These are phyloP conservation scores for Ceratoteleas bidentatus DNA, from an alignment of 1,140 invertebrate species.

Conservation along the genomic window DNA sequence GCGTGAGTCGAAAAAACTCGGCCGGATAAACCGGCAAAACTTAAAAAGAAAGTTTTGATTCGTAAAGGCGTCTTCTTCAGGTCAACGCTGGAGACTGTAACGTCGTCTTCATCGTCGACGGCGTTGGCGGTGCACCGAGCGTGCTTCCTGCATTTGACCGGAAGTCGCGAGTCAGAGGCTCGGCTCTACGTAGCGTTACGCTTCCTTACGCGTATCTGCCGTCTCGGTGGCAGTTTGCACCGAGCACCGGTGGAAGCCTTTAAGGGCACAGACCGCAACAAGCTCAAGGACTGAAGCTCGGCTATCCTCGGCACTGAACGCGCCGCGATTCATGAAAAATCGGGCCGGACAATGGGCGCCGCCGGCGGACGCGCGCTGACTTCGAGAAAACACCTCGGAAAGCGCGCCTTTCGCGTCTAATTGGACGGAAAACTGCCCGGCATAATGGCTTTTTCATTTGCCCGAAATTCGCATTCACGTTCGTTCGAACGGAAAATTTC, in stretches of 20 bases:
- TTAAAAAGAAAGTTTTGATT: conserved; percentile 40
- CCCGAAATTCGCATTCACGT: not conserved
- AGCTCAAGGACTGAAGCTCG: conserved; percentile 69
- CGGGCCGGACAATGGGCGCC: conserved; percentile 12
- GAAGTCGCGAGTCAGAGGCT: conserved; percentile 76
- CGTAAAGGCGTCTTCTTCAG: conserved; percentile 52
- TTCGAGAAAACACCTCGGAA: conserved; percentile 21
- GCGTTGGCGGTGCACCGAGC: conserved; percentile 73
- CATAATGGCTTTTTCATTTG: conserved; percentile 7
- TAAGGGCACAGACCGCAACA: conserved; percentile 70
- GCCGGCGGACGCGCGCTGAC: conserved; percentile 17
- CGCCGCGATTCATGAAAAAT: conserved; percentile 44
- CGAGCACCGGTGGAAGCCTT: conserved; percentile 59
- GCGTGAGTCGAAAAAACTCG: no score
- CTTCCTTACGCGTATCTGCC: conserved; percentile 75
- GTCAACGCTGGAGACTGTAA: conserved; percentile 56
- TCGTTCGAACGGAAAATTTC: no score
- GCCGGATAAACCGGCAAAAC: no score
- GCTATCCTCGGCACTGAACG: conserved; percentile 62
- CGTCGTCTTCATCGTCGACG: conserved; percentile 69
- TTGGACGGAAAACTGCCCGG: conserved; percentile 41
- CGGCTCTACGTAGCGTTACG: conserved; percentile 74
- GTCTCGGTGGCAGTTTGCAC: conserved; percentile 71
- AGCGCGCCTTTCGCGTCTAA: conserved; percentile 28
- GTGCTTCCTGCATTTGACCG: conserved; percentile 76